Evolutionary conservation across 2,113 vertebrate genomes (phyloP).

Genomic region (Rissa tridactyla): DNA sequence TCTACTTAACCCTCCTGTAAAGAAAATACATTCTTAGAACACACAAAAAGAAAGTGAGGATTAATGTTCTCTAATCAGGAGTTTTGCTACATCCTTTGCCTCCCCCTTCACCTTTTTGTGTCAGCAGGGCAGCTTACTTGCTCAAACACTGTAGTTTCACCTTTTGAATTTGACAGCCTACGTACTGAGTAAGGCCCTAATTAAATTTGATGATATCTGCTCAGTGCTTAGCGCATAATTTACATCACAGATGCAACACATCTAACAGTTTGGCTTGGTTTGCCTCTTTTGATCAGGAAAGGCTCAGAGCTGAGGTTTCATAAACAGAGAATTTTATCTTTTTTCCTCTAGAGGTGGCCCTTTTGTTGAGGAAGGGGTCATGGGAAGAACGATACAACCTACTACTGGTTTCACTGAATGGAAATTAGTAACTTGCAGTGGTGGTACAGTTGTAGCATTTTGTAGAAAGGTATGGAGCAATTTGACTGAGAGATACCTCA

Average conservation of each 20-base stretch:
- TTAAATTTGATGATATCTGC: background rate
- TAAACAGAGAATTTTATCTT: background rate
- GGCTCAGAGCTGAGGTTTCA: background rate
- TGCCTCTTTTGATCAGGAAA: constrained; percentile 15
- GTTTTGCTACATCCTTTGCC: background rate
- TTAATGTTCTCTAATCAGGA: background rate
- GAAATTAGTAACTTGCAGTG: background rate
- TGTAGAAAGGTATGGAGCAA: background rate
- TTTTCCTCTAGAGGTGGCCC: background rate
- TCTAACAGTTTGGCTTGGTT: background rate
- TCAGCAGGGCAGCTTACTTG: background rate
- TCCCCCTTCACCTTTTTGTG: background rate
- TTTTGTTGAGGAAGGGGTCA: background rate
- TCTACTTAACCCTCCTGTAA: background rate
- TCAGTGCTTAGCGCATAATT: background rate
- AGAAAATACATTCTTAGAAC: background rate
- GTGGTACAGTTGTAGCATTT: background rate
- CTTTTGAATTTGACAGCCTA: background rate
- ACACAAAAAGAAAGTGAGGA: background rate
- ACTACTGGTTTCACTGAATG: background rate
- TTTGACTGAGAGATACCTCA: background rate
- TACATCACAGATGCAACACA: background rate
- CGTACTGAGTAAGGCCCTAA: background rate
- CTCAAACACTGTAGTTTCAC: background rate
- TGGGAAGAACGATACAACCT: background rate